A percentile compares a stretch with the other conserved stretches of the same genome.
These are phyloP conservation scores for Ascaphus truei DNA, from an alignment of 2,113 vertebrate genomes.

Conservation along the genomic window DNA sequence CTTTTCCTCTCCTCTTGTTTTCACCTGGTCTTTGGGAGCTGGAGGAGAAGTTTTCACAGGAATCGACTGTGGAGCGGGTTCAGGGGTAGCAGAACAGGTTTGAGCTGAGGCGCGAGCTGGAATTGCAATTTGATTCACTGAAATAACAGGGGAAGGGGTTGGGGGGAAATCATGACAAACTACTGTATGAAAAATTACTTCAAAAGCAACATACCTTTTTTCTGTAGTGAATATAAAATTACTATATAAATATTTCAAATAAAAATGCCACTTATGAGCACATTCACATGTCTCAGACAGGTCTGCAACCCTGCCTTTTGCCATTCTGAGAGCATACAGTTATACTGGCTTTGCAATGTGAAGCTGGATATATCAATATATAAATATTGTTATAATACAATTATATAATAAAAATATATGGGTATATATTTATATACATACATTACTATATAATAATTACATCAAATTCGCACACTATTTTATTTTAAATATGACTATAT, in stretches of 20 bases:
- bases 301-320: not conserved
- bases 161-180: not conserved
- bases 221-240: too few relatives aligned
- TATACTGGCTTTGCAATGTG: too few relatives aligned
- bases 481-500: too few relatives aligned
- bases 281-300: not conserved
- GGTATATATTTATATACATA: not conserved
- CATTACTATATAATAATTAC: too few relatives aligned
- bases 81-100: slow-evolving; percentile 44
- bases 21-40: slow-evolving; percentile 48
- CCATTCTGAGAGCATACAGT: not conserved
- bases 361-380: not conserved
- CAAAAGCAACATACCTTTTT: too few relatives aligned
- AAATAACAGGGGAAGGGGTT: not conserved
- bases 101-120: slow-evolving; percentile 46
- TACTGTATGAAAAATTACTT: not conserved
- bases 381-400: not conserved
- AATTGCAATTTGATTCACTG: slow-evolving; percentile 74
- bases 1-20: slow-evolving; percentile 67
- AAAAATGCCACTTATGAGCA: too few relatives aligned
- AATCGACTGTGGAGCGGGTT: slow-evolving; percentile 42
- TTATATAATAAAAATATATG: not conserved
- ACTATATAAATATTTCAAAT: too few relatives aligned
- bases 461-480: too few relatives aligned
- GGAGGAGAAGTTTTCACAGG: slow-evolving; percentile 40